A percentile compares a stretch with the other conserved stretches of the same genome.
phyloP scores from a whole-genome alignment of 2,888 invertebrate species.

The Drosophila merina region DNA sequence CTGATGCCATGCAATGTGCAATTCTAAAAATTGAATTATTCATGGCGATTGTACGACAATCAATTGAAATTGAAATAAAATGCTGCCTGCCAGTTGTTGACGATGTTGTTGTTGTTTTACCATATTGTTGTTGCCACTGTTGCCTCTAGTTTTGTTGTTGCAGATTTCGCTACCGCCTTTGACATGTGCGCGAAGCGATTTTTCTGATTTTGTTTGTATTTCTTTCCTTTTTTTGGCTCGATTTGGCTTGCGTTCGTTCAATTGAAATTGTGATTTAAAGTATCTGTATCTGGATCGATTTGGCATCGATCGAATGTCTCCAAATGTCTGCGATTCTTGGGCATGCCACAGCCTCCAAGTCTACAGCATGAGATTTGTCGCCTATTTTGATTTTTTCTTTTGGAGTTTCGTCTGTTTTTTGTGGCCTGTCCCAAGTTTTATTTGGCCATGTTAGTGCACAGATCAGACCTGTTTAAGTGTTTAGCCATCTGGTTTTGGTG shows the following conservation, averaged over 20 bases:
- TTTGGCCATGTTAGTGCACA: slow-evolving; percentile 64
- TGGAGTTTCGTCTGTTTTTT: slow-evolving; percentile 44
- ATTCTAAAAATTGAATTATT: slow-evolving; percentile 82
- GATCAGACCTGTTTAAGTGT: slow-evolving; percentile 57
- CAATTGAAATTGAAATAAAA: slow-evolving; percentile 83
- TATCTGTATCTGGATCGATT: slow-evolving; percentile 80
- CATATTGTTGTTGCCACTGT: slow-evolving; percentile 28
- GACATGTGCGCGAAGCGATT: slow-evolving; percentile 78
- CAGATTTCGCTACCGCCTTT: slow-evolving; percentile 61
- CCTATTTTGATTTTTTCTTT: slow-evolving; percentile 66
- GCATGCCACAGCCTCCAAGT: slow-evolving; percentile 48
- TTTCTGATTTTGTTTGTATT: slow-evolving; percentile 50
- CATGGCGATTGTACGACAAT: slow-evolving; percentile 84
- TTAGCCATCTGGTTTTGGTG: slow-evolving; percentile 53
- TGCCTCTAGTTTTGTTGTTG: slow-evolving; percentile 38
- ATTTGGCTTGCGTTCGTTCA: slow-evolving; percentile 65
- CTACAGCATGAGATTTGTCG: slow-evolving; percentile 69
- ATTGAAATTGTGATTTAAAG: slow-evolving; percentile 78
- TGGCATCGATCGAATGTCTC: slow-evolving; percentile 75
- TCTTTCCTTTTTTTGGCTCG: slow-evolving; percentile 42
- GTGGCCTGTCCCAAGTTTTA: slow-evolving; percentile 72
- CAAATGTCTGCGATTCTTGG: slow-evolving; percentile 55
- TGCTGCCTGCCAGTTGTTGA: slow-evolving; percentile 69
- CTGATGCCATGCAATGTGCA: slow-evolving; percentile 63
- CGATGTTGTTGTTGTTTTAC: slow-evolving; percentile 34